These are phyloP conservation scores for Emys orbicularis DNA, from an alignment of 2,797 vertebrate species.

Conservation along the genomic window DNA sequence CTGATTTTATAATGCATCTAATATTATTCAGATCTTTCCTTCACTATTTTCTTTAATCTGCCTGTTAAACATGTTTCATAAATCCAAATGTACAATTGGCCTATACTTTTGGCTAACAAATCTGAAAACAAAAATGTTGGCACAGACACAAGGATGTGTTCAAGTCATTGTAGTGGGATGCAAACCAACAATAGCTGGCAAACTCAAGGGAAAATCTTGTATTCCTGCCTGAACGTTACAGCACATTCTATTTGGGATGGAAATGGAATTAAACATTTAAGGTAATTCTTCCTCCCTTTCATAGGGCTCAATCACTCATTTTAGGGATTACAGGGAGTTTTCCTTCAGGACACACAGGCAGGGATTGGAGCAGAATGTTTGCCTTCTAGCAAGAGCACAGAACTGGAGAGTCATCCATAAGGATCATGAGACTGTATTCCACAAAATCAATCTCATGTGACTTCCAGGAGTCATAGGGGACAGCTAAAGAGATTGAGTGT, in stretches of 20 bases:
- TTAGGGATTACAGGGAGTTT: neutral
- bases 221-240: neutral
- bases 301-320: neutral
- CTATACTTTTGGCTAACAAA: neutral
- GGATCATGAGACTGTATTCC: no score
- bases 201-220: neutral
- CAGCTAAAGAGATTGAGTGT: neutral
- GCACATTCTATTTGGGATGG: neutral
- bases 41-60: neutral
- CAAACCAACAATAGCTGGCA: neutral
- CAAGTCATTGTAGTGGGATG: neutral
- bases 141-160: neutral
- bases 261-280: neutral
- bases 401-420: neutral
- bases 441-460: fast-evolving
- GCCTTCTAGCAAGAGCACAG: neutral
- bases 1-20: neutral
- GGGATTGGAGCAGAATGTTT: neutral
- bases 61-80: neutral
- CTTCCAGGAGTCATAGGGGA: neutral
- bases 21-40: neutral
- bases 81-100: neutral
- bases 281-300: neutral
- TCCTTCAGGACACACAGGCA: neutral
- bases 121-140: neutral